A percentile compares a stretch with the other conserved stretches of the same genome.
These are phyloP conservation scores for Gonioctena quinquepunctata DNA, from an alignment of 1,140 invertebrate species.

Conservation along the genomic window DNA sequence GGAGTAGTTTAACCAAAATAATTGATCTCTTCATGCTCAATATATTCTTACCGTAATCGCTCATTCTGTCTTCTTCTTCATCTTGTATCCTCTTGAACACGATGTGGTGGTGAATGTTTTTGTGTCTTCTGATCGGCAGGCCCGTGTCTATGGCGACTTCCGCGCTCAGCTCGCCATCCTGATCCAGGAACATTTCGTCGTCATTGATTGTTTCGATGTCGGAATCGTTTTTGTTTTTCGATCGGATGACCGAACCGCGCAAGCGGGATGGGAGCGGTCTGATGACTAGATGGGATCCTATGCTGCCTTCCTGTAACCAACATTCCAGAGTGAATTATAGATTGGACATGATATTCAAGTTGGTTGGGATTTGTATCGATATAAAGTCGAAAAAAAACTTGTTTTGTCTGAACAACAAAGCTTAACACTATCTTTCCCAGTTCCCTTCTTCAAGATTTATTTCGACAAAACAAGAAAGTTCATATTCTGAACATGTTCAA, in stretches of 20 bases:
- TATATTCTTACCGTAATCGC: slow-evolving; percentile 79
- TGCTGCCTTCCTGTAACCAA: slow-evolving; percentile 86
- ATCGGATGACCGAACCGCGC: slow-evolving; percentile 42
- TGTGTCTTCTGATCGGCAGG: slow-evolving; percentile 56
- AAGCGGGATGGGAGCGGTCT: slow-evolving; percentile 77
- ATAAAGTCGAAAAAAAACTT: too few species aligned
- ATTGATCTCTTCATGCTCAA: too few species aligned
- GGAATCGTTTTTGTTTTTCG: slow-evolving; percentile 47
- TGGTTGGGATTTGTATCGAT: too few species aligned
- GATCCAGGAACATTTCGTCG: slow-evolving; percentile 75
- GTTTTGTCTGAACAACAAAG: too few species aligned
- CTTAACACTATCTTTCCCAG: too few species aligned
- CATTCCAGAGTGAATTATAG: too few species aligned
- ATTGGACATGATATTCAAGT: too few species aligned
- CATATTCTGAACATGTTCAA: too few species aligned
- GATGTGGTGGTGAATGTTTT: slow-evolving; percentile 37
- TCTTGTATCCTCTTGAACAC: slow-evolving; percentile 67
- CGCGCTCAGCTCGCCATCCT: slow-evolving; percentile 61
- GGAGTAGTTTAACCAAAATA: too few species aligned
- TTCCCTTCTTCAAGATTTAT: too few species aligned
- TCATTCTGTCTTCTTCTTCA: slow-evolving; percentile 60
- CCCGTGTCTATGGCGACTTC: slow-evolving; percentile 65
- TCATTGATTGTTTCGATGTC: slow-evolving; percentile 57
- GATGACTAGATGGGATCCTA: slow-evolving; percentile 85
- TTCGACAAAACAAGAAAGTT: too few species aligned